Evolutionary conservation across 2,888 invertebrate species (phyloP).

Genomic region (Mythimna albipuncta): DNA sequence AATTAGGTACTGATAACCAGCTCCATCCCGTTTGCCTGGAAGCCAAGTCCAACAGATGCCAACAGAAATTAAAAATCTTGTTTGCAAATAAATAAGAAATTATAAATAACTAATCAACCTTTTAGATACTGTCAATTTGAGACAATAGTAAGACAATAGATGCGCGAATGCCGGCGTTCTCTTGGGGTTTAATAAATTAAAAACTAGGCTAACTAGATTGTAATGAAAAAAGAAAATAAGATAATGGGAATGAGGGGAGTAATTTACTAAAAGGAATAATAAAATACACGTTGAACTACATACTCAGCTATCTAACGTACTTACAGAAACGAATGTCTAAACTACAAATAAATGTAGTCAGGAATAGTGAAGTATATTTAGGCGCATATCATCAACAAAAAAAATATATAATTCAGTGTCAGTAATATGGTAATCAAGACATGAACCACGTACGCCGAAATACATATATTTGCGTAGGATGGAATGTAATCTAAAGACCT

Average conservation of each 20-base stretch:
- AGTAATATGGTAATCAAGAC: background rate
- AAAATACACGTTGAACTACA: background rate
- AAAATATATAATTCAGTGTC: background rate
- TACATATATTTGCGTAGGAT: background rate
- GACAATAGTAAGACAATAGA: no score
- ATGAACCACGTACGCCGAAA: background rate
- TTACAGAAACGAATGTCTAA: background rate
- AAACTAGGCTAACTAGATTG: constrained; percentile 18
- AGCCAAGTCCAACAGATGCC: background rate
- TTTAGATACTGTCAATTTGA: no score
- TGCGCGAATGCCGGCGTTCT: no score
- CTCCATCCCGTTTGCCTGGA: no score
- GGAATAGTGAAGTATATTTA: background rate
- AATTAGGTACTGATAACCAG: no score
- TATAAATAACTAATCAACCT: constrained; percentile 8
- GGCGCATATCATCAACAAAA: background rate
- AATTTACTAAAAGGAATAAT: background rate
- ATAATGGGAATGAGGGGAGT: background rate
- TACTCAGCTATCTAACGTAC: background rate
- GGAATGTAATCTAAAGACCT: constrained; percentile 1
- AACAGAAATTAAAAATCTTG: constrained; percentile 14
- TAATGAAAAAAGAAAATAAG: constrained; percentile 5
- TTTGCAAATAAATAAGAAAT: background rate
- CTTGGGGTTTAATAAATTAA: no score
- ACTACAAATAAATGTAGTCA: background rate